Percentiles rank a stretch among this genome's conserved stretches.
Evolutionary conservation across 2,113 vertebrate species (phyloP).

Genomic region (Rhinoderma darwinii): DNA sequence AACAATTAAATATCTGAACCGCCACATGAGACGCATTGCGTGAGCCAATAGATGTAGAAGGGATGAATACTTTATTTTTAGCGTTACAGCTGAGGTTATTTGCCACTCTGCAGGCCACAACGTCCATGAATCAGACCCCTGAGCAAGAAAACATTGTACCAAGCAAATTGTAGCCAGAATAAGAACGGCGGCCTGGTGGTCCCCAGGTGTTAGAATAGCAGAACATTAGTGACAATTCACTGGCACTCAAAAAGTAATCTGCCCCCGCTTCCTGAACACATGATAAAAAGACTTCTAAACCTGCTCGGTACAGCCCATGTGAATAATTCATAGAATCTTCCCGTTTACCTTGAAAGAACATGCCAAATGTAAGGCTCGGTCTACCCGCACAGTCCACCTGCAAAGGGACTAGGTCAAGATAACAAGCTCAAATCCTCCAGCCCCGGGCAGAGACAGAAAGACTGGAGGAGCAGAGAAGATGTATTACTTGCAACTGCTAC

Average conservation of each 20-base stretch:
- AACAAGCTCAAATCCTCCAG: not conserved
- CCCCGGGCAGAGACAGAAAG: too few species aligned
- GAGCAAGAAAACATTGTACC: not conserved
- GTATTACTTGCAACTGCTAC: too few species aligned
- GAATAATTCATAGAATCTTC: conserved; percentile 37
- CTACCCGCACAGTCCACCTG: not conserved
- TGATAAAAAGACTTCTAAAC: not conserved
- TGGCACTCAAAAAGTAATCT: not conserved
- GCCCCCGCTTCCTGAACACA: not conserved
- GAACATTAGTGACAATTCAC: conserved; percentile 40
- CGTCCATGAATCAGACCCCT: not conserved
- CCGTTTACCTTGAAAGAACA: conserved; percentile 24
- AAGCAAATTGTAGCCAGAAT: not conserved
- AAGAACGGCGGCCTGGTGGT: not conserved
- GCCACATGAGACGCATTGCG: not conserved
- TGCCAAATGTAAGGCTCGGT: not conserved
- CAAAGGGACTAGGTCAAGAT: not conserved
- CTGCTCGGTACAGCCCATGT: not conserved
- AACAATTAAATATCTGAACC: not conserved
- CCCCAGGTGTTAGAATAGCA: conserved; percentile 29
- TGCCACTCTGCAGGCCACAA: not conserved
- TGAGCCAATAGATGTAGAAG: not conserved
- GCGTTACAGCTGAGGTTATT: not conserved
- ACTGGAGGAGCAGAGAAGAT: too few species aligned
- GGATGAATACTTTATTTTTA: not conserved